A percentile compares a stretch with the other conserved stretches of the same genome.
phyloP scores from a whole-genome alignment of 37 sponge, comb jelly and placozoan genomes.

The Oscarella lobularis region DNA sequence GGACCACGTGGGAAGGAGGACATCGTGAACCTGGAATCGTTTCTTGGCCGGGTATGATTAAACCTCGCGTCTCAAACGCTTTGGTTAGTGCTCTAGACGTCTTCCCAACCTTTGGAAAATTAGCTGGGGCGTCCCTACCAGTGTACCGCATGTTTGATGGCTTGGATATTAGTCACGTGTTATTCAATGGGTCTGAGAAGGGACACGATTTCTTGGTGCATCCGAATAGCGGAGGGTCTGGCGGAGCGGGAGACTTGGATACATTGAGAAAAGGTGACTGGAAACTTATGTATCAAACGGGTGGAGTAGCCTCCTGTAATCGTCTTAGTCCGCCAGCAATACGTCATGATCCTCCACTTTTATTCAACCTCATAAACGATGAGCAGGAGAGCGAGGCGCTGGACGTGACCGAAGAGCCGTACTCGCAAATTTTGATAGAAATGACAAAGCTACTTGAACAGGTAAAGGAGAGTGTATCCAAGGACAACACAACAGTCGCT shows the following conservation, averaged over 20 bases:
- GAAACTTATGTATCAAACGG: constrained; percentile 13
- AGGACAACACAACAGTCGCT: constrained; percentile 2
- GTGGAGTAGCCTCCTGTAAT: constrained; percentile 7
- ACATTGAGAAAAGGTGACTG: constrained; percentile 8
- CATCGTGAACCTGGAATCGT: no score
- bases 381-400: not conserved
- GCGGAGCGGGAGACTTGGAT: not conserved
- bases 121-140: constrained; percentile 6
- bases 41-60: no score
- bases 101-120: constrained; percentile 8
- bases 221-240: not conserved
- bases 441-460: not conserved
- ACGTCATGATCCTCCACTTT: constrained; percentile 19
- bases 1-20: constrained; percentile 25
- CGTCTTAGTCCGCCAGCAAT: not conserved
- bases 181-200: not conserved
- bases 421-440: not conserved
- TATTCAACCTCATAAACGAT: constrained; percentile 12
- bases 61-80: not conserved
- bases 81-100: constrained; percentile 14
- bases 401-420: not conserved
- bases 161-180: not conserved
- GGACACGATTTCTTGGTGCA: not conserved
- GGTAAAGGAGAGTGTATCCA: not conserved
- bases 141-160: constrained; percentile 17